A percentile compares a stretch with the other conserved stretches of the same genome.
Conservation (phyloP, 1,140 invertebrate genomes). For the Drosophila grimshawi region DNA sequence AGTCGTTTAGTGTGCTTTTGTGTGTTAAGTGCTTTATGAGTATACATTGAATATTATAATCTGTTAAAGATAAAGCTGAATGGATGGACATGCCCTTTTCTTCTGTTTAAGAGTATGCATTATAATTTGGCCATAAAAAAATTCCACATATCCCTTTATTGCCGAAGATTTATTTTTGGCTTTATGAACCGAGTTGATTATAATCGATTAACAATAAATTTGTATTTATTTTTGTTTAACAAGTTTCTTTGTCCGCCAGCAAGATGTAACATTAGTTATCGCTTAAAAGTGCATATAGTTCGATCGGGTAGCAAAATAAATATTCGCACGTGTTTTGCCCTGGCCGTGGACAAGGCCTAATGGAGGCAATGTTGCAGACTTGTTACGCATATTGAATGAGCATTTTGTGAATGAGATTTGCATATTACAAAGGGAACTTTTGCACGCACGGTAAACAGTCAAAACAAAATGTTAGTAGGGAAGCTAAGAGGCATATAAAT, state of each 20-base stretch:
- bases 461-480: conserved; percentile 52
- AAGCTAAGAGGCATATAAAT: conserved; percentile 33
- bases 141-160: no score
- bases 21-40: conserved; percentile 25
- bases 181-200: no score
- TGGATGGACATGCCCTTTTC: background rate
- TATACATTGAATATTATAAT: background rate
- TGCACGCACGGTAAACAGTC: conserved; percentile 39
- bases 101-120: no score
- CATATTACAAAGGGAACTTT: conserved; percentile 47
- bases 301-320: conserved; percentile 8
- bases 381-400: conserved; percentile 44
- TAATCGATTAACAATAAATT: background rate
- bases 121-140: no score
- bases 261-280: conserved; percentile 57
- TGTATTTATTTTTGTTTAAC: background rate
- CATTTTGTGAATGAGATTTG: conserved; percentile 33
- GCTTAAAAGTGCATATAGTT: conserved; percentile 54
- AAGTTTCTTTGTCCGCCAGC: conserved; percentile 6
- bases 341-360: conserved; percentile 26
- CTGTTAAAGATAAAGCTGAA: background rate
- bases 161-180: no score
- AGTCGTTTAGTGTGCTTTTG: conserved; percentile 39
- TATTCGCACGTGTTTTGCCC: conserved; percentile 56
- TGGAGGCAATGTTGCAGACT: conserved; percentile 52